Percentiles rank a stretch among this genome's conserved stretches.
Evolutionary conservation across 2,113 vertebrate genomes (phyloP).

Genomic region (Nycticorax nycticorax): DNA sequence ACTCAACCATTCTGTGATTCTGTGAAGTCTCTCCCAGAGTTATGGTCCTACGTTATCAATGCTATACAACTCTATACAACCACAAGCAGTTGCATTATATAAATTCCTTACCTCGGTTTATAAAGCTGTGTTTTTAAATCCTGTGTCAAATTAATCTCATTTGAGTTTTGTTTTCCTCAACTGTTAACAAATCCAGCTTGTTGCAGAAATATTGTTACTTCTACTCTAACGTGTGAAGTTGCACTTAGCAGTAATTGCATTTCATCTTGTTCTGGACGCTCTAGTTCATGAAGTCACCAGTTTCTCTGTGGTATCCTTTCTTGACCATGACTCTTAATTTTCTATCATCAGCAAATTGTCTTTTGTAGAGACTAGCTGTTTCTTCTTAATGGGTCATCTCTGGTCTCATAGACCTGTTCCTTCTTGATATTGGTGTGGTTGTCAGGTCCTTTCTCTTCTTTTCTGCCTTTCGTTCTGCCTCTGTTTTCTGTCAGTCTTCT

Average conservation of each 20-base stretch:
- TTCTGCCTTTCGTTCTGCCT: neutral
- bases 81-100: neutral
- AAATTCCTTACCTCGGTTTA: neutral
- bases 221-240: neutral
- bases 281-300: neutral
- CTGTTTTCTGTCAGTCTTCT: neutral
- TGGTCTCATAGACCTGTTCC: neutral
- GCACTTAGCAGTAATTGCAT: neutral
- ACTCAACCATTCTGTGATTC: neutral
- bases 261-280: neutral
- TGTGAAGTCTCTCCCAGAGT: neutral
- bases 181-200: neutral
- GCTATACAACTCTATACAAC: neutral
- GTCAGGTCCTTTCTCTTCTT: neutral
- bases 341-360: neutral
- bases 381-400: neutral
- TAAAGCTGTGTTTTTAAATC: neutral
- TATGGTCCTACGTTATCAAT: neutral
- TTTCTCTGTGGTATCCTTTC: neutral
- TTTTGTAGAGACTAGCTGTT: neutral
- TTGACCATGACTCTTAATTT: neutral
- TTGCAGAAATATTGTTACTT: neutral
- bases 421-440: neutral
- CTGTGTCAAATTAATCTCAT: neutral
- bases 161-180: neutral